Evolutionary conservation across 2,888 invertebrate species (phyloP), one percentile per base, ranked within the genome.

Genomic region (Lepidocyrtinus sp.): DNA sequence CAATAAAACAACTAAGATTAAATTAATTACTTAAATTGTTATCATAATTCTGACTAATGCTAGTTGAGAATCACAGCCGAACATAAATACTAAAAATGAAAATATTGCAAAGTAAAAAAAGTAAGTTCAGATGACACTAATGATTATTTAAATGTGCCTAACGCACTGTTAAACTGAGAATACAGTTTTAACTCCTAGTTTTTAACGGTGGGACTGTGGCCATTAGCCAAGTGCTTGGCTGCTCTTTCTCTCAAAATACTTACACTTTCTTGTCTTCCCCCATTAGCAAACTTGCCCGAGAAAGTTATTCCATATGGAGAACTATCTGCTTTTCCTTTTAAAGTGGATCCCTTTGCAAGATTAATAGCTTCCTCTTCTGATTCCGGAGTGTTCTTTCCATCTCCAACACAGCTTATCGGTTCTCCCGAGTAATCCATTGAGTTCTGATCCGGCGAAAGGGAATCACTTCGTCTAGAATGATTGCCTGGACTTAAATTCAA

Each of bases 201-300:
- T 63, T 79, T 79, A 0, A 79, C 68, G 0, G 73, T 62, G 15
- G 79, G 73, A 24, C 79, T 79, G 50, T 72, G 70, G 2, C 72
- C 72, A 45, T 69, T 82, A 12, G 62, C 9, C 36, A 69, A 17
- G 26, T 79, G 79, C 68, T 79, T 79, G 12, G 79, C 79, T 12
- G 85, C 85, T 55, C 82, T 69, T 63, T 85, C 84, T 72, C 85
- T 70, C 27, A 85, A 78, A 64, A 84, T 80, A 22, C 83, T 81
- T 21, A 85, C 77, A 68, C 85, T 85, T 21, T 83, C 79, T 63
- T 83, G 77, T 59, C 81, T 70, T 7, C 75, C 36, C 1, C 63
- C 74, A 45, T 64, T 73, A 24, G 26, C 27, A 67, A 79, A 61
- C 36, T 79, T 79, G 19, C 79, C 79, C 17, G 67, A 72, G 63